Conservation (phyloP, 2,797 vertebrate genomes). For the Sebastes taczanowskii region DNA sequence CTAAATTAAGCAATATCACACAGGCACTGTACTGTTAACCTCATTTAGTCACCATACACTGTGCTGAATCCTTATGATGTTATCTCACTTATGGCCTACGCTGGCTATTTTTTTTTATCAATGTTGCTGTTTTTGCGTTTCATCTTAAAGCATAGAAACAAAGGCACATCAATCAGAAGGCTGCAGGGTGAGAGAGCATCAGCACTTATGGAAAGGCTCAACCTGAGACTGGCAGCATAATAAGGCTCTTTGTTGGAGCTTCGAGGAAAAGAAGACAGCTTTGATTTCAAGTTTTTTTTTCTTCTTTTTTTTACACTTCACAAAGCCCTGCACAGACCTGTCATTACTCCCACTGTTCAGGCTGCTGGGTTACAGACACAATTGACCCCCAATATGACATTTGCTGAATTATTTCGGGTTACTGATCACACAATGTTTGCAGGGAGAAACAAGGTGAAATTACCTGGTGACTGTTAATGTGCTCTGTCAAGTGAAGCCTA, state of each 20-base stretch:
- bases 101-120: conserved; percentile 50
- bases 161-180: conserved; percentile 44
- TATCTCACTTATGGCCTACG: background rate
- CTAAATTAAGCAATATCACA: background rate
- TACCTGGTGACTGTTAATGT: conserved; percentile 7
- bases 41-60: background rate
- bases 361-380: background rate
- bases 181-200: conserved; percentile 50
- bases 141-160: conserved; percentile 37
- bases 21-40: background rate
- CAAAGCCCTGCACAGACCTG: background rate
- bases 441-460: conserved; percentile 9
- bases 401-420: conserved; percentile 8
- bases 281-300: conserved; percentile 31
- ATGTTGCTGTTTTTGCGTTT: conserved; percentile 34
- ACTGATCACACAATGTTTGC: conserved; percentile 27
- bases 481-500: background rate
- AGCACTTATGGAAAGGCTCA: conserved; percentile 24
- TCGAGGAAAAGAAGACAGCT: background rate
- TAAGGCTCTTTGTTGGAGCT: conserved; percentile 21
- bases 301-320: background rate
- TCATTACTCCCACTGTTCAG: background rate
- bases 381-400: conserved; percentile 14
- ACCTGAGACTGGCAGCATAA: conserved; percentile 33
- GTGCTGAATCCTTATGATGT: background rate